Conservation (phyloP, 1,140 invertebrate genomes). For the Drosophila bipectinata region DNA sequence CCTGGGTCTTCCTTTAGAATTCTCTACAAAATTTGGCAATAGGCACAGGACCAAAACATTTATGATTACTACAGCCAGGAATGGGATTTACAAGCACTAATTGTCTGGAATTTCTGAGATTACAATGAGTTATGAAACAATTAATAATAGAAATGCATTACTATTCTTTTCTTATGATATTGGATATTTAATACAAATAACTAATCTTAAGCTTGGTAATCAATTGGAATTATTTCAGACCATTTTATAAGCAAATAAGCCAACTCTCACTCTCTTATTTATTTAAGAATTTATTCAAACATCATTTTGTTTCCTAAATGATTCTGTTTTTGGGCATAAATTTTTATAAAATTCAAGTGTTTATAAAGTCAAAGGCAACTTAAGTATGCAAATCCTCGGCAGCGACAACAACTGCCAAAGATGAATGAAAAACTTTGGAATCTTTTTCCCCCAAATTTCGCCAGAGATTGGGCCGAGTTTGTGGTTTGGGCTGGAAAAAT, state of each 20-base stretch:
- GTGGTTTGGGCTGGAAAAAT: neutral
- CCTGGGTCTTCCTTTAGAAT: neutral
- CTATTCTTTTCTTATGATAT: no score
- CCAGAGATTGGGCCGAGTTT: constrained; percentile 22
- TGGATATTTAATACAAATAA: no score
- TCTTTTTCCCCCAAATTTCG: constrained; percentile 51
- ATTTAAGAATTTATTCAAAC: neutral
- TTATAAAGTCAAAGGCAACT: constrained; percentile 55
- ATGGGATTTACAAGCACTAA: constrained; percentile 55
- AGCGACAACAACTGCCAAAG: constrained; percentile 66
- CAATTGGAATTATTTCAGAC: neutral
- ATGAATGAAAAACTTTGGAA: constrained; percentile 76
- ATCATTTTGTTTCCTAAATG: constrained; percentile 13
- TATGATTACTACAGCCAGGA: constrained; percentile 61
- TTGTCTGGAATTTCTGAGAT: constrained; percentile 45
- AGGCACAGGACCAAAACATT: constrained; percentile 36
- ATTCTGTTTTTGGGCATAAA: constrained; percentile 15
- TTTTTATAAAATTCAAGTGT: constrained; percentile 49
- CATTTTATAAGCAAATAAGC: constrained; percentile 1
- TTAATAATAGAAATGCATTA: constrained; percentile 34
- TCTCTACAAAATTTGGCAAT: constrained; percentile 7
- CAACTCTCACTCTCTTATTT: neutral
- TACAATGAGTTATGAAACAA: constrained; percentile 4
- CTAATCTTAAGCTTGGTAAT: neutral
- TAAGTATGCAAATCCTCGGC: constrained; percentile 67